Conservation (phyloP, 2,888 invertebrate genomes). For the Tachina fera region DNA sequence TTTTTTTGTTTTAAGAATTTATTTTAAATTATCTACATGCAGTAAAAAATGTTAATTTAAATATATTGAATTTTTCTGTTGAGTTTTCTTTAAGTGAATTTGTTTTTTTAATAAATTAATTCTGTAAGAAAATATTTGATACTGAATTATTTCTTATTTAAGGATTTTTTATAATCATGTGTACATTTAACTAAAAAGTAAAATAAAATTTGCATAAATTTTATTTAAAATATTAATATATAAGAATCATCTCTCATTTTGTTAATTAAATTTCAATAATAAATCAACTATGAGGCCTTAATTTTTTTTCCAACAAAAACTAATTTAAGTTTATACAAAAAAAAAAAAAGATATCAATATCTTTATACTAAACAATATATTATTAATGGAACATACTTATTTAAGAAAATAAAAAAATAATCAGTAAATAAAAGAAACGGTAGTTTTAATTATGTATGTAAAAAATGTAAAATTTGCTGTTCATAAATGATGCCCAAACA, state of each 20-base stretch:
- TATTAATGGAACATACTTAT: slow-evolving; percentile 52
- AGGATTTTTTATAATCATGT: slow-evolving; percentile 52
- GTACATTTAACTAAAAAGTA: slow-evolving; percentile 39
- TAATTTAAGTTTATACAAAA: slow-evolving; percentile 38
- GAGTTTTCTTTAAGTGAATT: slow-evolving; percentile 51
- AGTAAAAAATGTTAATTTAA: not conserved
- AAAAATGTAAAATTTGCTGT: slow-evolving; percentile 74
- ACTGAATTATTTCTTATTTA: slow-evolving; percentile 38
- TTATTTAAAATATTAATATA: slow-evolving; percentile 26
- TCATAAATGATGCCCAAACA: slow-evolving; percentile 75
- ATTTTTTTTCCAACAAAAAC: slow-evolving; percentile 22
- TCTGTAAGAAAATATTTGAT: not conserved
- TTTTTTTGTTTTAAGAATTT: slow-evolving; percentile 47
- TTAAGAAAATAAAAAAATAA: slow-evolving; percentile 51
- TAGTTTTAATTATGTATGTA: slow-evolving; percentile 59
- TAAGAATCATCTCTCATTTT: slow-evolving; percentile 56
- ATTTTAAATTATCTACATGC: slow-evolving; percentile 8
- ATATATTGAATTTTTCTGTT: slow-evolving; percentile 52
- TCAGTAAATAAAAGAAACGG: slow-evolving; percentile 32
- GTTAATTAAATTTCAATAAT: slow-evolving; percentile 41
- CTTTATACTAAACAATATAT: slow-evolving; percentile 54
- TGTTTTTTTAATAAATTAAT: slow-evolving; percentile 41
- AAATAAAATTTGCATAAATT: slow-evolving; percentile 8
- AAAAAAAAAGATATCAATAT: not conserved
- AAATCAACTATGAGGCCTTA: slow-evolving; percentile 64